Percentiles rank a stretch among this genome's conserved stretches.
phyloP scores from a whole-genome alignment of 1,140 invertebrate genomes.

The Formica selysi region DNA sequence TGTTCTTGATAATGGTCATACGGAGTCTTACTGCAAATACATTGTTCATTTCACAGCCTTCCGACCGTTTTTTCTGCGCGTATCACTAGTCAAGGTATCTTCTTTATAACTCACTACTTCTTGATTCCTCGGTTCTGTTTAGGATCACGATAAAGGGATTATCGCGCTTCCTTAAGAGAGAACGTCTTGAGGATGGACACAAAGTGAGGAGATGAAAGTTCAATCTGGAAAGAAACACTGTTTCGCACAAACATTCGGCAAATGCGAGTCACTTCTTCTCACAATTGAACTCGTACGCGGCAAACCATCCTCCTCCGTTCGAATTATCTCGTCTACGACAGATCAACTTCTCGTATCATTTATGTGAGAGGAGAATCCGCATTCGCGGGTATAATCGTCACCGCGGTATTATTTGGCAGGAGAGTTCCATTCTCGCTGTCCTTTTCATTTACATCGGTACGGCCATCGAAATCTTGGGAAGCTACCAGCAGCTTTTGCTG shows the following conservation, averaged over 20 bases:
- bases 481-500: slow-evolving; percentile 79
- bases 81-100: background rate
- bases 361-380: slow-evolving; percentile 77
- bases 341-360: slow-evolving; percentile 1
- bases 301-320: background rate
- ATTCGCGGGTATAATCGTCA: slow-evolving; percentile 79
- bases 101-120: background rate
- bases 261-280: background rate
- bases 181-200: background rate
- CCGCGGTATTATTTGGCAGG: slow-evolving; percentile 76
- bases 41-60: slow-evolving; percentile 43
- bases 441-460: slow-evolving; percentile 78
- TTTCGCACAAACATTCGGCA: background rate
- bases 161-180: background rate
- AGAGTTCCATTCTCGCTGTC: slow-evolving; percentile 81
- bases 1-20: slow-evolving; percentile 4
- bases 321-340: background rate
- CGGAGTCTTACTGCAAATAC: background rate
- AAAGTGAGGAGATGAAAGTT: background rate
- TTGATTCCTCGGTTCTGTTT: background rate
- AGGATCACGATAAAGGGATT: background rate
- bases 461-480: slow-evolving; percentile 75
- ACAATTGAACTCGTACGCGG: background rate
- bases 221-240: background rate
- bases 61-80: background rate